phyloP scores from a whole-genome alignment of 2,888 invertebrate species.

The Thereva nobilitata region DNA sequence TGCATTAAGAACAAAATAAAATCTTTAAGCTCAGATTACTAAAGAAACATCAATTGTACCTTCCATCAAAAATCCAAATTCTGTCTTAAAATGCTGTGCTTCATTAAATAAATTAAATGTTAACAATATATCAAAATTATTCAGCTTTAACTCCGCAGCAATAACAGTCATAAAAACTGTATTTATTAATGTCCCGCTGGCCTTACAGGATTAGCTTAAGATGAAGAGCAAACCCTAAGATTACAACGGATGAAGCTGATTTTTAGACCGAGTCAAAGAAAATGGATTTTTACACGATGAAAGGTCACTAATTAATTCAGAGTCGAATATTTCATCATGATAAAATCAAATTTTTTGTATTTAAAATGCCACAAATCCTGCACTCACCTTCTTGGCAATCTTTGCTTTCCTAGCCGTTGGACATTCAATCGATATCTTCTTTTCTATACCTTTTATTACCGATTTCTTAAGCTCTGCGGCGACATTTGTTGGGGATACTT shows the following conservation, averaged over 20 bases:
- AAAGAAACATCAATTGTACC: constrained; percentile 56
- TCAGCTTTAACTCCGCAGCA: constrained; percentile 19
- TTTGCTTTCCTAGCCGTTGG: constrained; percentile 61
- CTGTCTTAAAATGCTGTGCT: constrained; percentile 31
- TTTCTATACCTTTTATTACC: constrained; percentile 50
- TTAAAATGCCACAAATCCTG: neutral
- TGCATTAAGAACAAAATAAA: neutral
- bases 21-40: constrained; percentile 55
- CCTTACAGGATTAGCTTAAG: constrained; percentile 55
- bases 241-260: constrained; percentile 56
- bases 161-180: constrained; percentile 49
- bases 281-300: constrained; percentile 45
- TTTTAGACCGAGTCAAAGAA: constrained; percentile 48
- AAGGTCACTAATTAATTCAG: constrained; percentile 49
- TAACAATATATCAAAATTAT: constrained; percentile 48
- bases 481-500: neutral
- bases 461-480: neutral
- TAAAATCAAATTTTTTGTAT: constrained; percentile 1
- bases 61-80: constrained; percentile 31
- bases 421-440: constrained; percentile 51
- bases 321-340: constrained; percentile 59
- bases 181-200: constrained; percentile 52
- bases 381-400: constrained; percentile 50
- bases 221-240: constrained; percentile 53
- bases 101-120: constrained; percentile 40